Evolutionary conservation across 37 sponge, comb jelly and placozoan genomes (phyloP).

Genomic region (Tethya wilhelma): DNA sequence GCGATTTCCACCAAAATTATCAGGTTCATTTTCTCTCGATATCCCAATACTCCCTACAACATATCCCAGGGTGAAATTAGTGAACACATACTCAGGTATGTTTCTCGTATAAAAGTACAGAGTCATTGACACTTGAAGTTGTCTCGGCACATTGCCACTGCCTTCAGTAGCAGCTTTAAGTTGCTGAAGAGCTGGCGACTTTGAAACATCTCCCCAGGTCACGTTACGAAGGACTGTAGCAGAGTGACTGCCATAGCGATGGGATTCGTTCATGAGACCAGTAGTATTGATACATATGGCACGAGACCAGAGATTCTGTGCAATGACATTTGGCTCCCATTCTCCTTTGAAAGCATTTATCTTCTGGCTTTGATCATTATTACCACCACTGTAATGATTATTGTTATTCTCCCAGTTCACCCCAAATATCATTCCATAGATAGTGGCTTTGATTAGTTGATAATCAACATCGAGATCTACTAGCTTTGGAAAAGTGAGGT

Average conservation of each 20-base stretch:
- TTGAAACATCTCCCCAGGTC: background rate
- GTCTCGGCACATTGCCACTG: background rate
- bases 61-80: conserved; percentile 8
- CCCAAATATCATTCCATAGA: conserved; percentile 53
- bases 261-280: background rate
- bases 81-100: background rate
- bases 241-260: background rate
- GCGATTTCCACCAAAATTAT: conserved; percentile 41
- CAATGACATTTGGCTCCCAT: conserved; percentile 32
- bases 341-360: conserved; percentile 14
- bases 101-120: conserved; percentile 22
- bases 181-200: background rate
- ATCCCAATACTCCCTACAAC: conserved; percentile 48
- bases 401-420: background rate
- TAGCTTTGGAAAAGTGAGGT: conserved; percentile 41
- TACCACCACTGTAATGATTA: background rate
- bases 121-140: conserved; percentile 16
- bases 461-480: conserved; percentile 42
- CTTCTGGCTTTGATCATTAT: background rate
- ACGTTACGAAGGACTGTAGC: conserved; percentile 26
- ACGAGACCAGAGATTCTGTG: conserved; percentile 32
- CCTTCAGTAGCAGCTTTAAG: background rate
- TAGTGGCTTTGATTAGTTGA: background rate
- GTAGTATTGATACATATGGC: background rate
- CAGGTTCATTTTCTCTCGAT: conserved; percentile 16